Base-by-base conservation (phyloP, 2,888 invertebrate genomes). In the Proisotoma minuta region DNA sequence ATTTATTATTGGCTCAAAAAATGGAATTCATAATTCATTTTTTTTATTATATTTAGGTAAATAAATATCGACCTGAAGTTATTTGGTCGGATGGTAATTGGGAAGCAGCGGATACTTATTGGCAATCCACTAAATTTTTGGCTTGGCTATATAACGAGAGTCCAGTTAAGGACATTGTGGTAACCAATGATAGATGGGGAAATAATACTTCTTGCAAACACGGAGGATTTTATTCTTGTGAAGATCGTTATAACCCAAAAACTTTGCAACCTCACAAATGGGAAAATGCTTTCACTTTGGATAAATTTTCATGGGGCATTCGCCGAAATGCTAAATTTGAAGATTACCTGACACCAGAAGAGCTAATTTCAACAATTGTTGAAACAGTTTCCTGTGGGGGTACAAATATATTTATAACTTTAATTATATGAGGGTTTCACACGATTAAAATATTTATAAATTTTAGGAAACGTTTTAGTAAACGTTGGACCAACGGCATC, bases 31-130 rank as follows among this genome's bases (percentile, higher is more conserved):
- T n/a, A n/a, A n/a, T n/a, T n/a, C n/a, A n/a, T n/a, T n/a, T n/a
- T n/a, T 49, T 15, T 47, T 47, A n/a, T 20, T 34, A 15, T 15
- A 34, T n/a, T 5, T 4, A 43, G 52, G 78, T 81, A n/a, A 73
- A 77, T 10, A 73, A 63, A 10, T 83, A 83, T 70, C 65, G 78
- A 47, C 83, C 83, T 1, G 89, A 91, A 27, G 81, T 96, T 0
- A 77, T 96, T n/a, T 96, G 95, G 95, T 87, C 92, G 0, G 96
- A 96, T 78, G 96, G 96, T 0, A 95, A 95, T 73, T 94, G 94
- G 93, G 94, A 93, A 76, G 88, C 43, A n/a, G 10, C 4, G 4
- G 15, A 15, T 4, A 43, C 81, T 1, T 95, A 95, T 75, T 96
- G 92, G 91, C 84, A 84, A 69, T 85, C 92, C 0, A 86, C 85